phyloP scores from a whole-genome alignment of 2,113 vertebrate genomes.

The Callospermophilus lateralis region DNA sequence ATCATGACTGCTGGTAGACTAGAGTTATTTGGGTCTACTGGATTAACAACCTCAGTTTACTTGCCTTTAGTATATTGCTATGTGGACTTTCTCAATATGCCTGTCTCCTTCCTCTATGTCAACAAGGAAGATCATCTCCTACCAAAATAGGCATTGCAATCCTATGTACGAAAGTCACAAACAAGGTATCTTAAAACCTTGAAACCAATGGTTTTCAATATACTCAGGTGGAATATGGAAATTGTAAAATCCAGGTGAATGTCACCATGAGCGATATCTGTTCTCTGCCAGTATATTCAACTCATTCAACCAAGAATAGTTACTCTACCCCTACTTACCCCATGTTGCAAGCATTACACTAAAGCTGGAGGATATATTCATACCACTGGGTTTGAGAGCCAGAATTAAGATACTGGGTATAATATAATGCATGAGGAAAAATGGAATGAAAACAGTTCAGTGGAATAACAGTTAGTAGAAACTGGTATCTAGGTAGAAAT shows the following conservation, averaged over 20 bases:
- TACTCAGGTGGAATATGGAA: background rate
- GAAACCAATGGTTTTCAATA: background rate
- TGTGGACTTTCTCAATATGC: background rate
- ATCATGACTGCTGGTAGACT: background rate
- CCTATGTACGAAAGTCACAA: background rate
- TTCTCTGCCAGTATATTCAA: background rate
- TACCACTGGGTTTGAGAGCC: background rate
- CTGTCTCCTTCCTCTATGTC: background rate
- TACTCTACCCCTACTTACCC: rapidly evolving
- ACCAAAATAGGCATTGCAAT: background rate
- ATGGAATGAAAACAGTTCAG: background rate
- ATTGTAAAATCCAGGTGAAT: rapidly evolving
- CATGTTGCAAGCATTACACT: background rate
- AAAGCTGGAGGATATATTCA: background rate
- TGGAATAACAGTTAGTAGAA: background rate
- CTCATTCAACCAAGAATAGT: background rate
- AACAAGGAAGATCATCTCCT: background rate
- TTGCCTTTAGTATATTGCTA: background rate
- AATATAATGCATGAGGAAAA: background rate
- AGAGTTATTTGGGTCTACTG: background rate
- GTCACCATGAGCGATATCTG: background rate
- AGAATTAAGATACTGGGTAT: background rate
- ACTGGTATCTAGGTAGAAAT: background rate
- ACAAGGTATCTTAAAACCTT: background rate
- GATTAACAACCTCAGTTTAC: background rate